Evolutionary conservation across 2,888 invertebrate genomes (phyloP), one percentile per base, ranked within the genome.

Genomic region (Didymodactylos carnosus): DNA sequence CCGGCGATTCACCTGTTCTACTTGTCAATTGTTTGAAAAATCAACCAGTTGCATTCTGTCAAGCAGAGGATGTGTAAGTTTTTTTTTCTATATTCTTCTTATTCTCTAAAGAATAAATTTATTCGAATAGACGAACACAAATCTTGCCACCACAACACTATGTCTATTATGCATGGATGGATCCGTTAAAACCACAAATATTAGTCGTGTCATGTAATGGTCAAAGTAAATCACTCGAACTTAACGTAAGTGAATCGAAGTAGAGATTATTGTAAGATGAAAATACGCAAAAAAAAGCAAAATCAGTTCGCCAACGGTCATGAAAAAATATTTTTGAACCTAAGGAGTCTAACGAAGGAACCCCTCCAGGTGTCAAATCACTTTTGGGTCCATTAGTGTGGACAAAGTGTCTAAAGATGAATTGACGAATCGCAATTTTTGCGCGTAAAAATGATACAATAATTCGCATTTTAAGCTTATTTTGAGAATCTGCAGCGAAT

Each of bases 1-100:
- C 87, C 70, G 94, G 94, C 0, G 89, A 90, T 85, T 94, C 95
- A n/a, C 91, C 95, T 1, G 94, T 91, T 0, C 84, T 92, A 39
- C 86, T 98, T 72, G 88, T 98, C 78, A 98, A 98, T 84, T 89
- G 89, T 81, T 84, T 84, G 4, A 88, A 90, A 0, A 82, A 85
- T 10, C 83, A 87, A 75, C 80, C 86, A 0, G 84, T 94, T 76
- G 86, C 86, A 70, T 87, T 90, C 77, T 77, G 79, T 69, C 84
- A 85, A 78, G 80, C 79, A 82, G 83, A 76, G 75, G 79, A 53
- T 40, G n/a, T 53, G 29, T 27, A 53, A 27, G 53, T 27, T 1
- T 46, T 8, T 46, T 23, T n/a, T n/a, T n/a, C n/a, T n/a, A n/a
- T n/a, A 23, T n/a, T 1, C 23, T 6, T 46, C 19, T 29, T 29